Evolutionary conservation across 2,888 invertebrate genomes (phyloP), one percentile per base, ranked within the genome.

Genomic region (Allolobophora icterica): DNA sequence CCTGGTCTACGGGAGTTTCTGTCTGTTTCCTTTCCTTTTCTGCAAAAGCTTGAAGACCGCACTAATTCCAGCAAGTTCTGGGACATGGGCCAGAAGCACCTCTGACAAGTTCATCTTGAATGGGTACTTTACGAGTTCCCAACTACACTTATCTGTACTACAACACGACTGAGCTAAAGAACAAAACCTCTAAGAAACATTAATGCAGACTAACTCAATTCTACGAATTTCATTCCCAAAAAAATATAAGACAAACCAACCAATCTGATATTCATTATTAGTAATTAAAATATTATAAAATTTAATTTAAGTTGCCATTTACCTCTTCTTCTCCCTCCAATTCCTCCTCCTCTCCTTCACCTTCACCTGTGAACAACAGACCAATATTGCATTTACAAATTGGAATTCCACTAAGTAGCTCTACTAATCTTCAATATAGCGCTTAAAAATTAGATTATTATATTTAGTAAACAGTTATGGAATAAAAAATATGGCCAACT

Each of bases 291-390:
- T n/a, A n/a, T n/a, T 13, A n/a, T 45, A 17, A 45, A 30, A 71
- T n/a, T 71, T 71, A 11, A 13, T 52, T 21, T 8, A 71, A 71
- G 17, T n/a, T 71, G 30, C 13, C n/a, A 13, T 71, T 71, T 71
- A 87, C 87, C 87, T 87, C 87, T 87, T 87, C 87, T 87, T 87
- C 91, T 1, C 91, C 93, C n/a, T 93, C 93, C 19, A 90, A 92
- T 30, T 92, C 92, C 4, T 92, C 93, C 21, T 92, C 93, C 24
- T 93, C 93, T 90, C 91, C 92, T 33, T 92, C 92, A 40, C 93
- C 94, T 24, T 94, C 94, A 38, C 94, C 94, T 92, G 94, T 21
- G 52, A 91, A 45, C 15, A 87, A 87, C 34, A 90, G 11, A 89
- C 15, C 45, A 40, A 17, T 1, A 89, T 42, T 13, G 17, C 71